Conservation (phyloP, 92 coral and sea anemone species). For the Scolanthus callimorphus region DNA sequence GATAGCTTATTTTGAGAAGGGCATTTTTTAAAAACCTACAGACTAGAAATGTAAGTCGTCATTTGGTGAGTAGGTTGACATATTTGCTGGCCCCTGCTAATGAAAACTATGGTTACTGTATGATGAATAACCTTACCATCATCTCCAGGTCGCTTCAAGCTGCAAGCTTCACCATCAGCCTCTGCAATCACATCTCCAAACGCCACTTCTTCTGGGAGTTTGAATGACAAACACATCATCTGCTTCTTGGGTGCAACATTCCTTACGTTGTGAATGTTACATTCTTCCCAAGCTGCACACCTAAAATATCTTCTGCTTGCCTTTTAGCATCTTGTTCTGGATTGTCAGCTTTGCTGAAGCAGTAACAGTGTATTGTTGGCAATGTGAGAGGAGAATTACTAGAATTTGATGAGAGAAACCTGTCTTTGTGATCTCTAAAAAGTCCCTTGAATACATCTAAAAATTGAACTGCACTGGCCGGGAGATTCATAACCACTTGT, state of each 20-base stretch:
- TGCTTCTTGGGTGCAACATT: slow-evolving; percentile 97
- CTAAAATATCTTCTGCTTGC: slow-evolving; percentile 72
- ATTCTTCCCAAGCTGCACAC: slow-evolving; percentile 34
- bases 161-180: background rate
- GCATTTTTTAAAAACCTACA: too few relatives aligned
- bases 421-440: slow-evolving; percentile 33
- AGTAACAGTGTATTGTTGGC: slow-evolving; percentile 93
- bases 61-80: background rate
- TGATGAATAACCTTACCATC: slow-evolving; percentile 58
- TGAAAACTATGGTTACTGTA: background rate
- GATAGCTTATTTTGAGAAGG: too few relatives aligned
- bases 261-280: slow-evolving; percentile 63
- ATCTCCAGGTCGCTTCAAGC: slow-evolving; percentile 31
- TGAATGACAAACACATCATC: slow-evolving; percentile 93
- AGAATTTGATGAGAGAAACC: slow-evolving; percentile 2
- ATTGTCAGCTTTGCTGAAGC: slow-evolving; percentile 83
- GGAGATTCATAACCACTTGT: slow-evolving; percentile 91
- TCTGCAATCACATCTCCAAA: slow-evolving; percentile 23
- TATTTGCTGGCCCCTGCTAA: too few relatives aligned
- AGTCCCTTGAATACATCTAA: slow-evolving; percentile 82
- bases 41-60: too few relatives aligned
- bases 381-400: slow-evolving; percentile 8
- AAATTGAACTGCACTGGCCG: slow-evolving; percentile 92
- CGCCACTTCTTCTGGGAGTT: slow-evolving; percentile 62
- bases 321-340: slow-evolving; percentile 60